Conservation (phyloP, 2,113 vertebrate species). For the Puntigrus tetrazona region DNA sequence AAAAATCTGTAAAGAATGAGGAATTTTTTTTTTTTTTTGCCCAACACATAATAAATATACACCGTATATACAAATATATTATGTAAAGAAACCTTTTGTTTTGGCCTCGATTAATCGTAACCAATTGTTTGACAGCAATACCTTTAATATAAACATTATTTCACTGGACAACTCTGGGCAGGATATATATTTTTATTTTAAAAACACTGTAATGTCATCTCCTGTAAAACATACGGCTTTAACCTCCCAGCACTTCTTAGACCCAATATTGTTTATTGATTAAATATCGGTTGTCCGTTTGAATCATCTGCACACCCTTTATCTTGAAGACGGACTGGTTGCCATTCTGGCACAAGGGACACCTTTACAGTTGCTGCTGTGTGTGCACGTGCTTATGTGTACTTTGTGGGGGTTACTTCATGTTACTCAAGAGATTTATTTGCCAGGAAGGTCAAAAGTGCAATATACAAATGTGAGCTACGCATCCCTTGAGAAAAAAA, state of each 20-base stretch:
- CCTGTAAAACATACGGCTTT: too few species aligned
- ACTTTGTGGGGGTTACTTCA: background rate
- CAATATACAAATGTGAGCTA: background rate
- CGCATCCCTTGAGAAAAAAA: background rate
- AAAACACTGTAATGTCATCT: too few species aligned
- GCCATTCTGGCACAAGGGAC: background rate
- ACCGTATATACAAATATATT: too few species aligned
- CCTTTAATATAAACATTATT: too few species aligned
- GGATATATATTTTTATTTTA: too few species aligned
- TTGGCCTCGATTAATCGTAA: too few species aligned
- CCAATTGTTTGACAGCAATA: too few species aligned
- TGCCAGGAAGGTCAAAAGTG: constrained; percentile 2
- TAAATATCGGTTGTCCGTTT: background rate
- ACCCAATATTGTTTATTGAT: background rate
- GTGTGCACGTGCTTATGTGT: background rate
- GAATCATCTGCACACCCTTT: background rate
- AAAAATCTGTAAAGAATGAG: too few species aligned
- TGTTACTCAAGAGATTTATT: constrained; percentile 13
- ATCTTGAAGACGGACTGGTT: background rate
- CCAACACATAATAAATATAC: too few species aligned
- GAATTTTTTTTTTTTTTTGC: too few species aligned
- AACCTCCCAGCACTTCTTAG: background rate
- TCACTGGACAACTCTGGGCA: too few species aligned
- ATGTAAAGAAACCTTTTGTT: too few species aligned
- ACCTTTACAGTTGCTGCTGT: background rate